Evolutionary conservation across 2,113 vertebrate species (phyloP).

Genomic region (Chunga burmeisteri): DNA sequence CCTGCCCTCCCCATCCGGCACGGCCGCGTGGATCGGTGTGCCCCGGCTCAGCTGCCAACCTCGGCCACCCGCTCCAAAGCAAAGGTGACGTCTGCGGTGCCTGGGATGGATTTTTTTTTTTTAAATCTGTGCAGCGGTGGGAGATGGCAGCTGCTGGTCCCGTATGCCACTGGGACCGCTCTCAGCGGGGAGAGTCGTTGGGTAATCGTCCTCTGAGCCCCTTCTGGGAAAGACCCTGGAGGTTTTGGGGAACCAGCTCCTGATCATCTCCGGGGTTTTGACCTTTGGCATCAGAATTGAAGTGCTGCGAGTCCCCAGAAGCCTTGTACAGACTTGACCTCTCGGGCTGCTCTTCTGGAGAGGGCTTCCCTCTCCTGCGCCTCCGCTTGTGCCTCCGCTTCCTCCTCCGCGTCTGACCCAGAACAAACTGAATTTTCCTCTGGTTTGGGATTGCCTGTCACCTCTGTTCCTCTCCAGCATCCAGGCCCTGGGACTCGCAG

Average conservation of each 20-base stretch:
- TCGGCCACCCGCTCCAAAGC: not conserved
- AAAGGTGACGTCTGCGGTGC: not conserved
- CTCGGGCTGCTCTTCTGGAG: not conserved
- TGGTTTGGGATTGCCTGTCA: conserved; percentile 20
- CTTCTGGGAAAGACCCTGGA: not conserved
- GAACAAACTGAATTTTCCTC: not conserved
- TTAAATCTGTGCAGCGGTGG: not conserved
- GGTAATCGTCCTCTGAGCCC: rapidly evolving
- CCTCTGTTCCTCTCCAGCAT: not conserved
- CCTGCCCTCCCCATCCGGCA: not conserved
- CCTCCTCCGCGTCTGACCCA: not conserved
- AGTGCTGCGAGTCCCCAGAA: rapidly evolving
- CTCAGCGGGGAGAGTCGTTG: not conserved
- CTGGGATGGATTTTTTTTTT: not conserved
- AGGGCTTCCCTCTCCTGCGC: not conserved
- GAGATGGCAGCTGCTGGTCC: not conserved
- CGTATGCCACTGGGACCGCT: rapidly evolving
- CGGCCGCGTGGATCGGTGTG: rapidly evolving
- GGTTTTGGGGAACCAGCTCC: not conserved
- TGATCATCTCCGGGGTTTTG: not conserved
- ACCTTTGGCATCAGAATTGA: rapidly evolving
- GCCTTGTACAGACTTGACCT: not conserved
- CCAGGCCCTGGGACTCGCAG: not conserved
- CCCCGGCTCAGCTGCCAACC: not conserved
- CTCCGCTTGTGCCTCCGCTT: not conserved